Evolutionary conservation across 2,888 invertebrate genomes (phyloP).

Genomic region (Balanococcus diminutus): DNA sequence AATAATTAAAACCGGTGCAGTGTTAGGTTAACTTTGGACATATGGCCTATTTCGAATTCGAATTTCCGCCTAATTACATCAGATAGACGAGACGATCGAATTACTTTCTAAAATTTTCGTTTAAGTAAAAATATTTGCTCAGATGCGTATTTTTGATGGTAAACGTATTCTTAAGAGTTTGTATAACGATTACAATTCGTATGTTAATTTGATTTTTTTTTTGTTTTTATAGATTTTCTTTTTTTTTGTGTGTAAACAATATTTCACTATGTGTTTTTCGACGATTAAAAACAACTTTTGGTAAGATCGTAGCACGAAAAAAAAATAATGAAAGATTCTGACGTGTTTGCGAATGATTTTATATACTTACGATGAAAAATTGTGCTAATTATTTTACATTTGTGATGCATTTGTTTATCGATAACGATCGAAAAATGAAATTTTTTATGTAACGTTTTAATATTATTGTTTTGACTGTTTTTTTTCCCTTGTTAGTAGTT

Average conservation of each 20-base stretch:
- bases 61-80: not conserved
- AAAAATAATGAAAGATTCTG: not conserved
- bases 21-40: not conserved
- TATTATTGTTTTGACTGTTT: slow-evolving; percentile 16
- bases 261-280: slow-evolving; percentile 31
- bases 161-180: slow-evolving; percentile 36
- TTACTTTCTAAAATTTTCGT: not conserved
- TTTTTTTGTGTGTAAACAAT: slow-evolving; percentile 24
- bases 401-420: slow-evolving; percentile 34
- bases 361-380: not conserved
- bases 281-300: not conserved
- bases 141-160: slow-evolving; percentile 41
- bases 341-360: slow-evolving; percentile 10
- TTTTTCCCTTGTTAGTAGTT: not conserved
- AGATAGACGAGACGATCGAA: slow-evolving; percentile 7
- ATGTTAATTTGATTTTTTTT: not conserved
- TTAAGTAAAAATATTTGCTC: slow-evolving; percentile 23
- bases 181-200: slow-evolving; percentile 31
- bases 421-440: slow-evolving; percentile 36
- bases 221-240: slow-evolving; percentile 10
- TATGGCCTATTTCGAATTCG: not conserved
- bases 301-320: not conserved
- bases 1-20: not conserved
- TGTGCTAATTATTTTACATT: slow-evolving; percentile 18
- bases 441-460: slow-evolving; percentile 19